Evolutionary conservation across 2,797 vertebrate species (phyloP), one percentile per base, ranked within the genome.

Genomic region (Chaetophractus vellerosus): DNA sequence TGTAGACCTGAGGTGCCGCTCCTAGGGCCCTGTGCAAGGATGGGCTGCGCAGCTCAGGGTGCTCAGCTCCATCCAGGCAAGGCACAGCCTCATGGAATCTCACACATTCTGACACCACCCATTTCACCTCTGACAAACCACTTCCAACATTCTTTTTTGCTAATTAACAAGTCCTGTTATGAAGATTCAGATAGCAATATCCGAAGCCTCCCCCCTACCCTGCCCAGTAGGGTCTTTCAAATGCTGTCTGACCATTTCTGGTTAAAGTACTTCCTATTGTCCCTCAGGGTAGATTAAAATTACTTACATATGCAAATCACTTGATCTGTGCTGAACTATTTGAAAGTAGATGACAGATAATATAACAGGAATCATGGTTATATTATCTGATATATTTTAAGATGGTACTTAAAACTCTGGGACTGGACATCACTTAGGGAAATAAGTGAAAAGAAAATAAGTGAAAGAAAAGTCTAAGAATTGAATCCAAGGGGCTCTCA

Each of bases 261-360:
- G 48, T 75, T 28, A 59, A 45, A 75, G 21, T 55, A n/a, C n/a
- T 84, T 75, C 59, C 16, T 31, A 24, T 52, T 61, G 11, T 68
- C 18, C 12, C 50, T 68, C 28, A 7, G 63, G 45, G n/a, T 66
- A 52, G n/a, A 55, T 57, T 26, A n/a, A 81, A 87, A 66, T 52
- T 72, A 69, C 31, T 61, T 72, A 33, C 1, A n/a, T n/a, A 18
- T 48, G 12, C 64, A 12, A 57, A 5, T 88, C 41, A 69, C 41
- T 83, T 8, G 12, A 38, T 66, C 28, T 69, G 6, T 21, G 2
- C 7, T 48, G 69, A 64, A 61, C 72, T 76, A 82, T 33, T 52
- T 82, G 86, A 68, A 95, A 93, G 33, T 52, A 66, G 57, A 16
- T 18, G 24, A 68, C 79, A 87, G 63, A 23, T 26, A 71, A 16